Evolutionary conservation across 2,797 vertebrate species (phyloP).

Genomic region (Cuniculus paca): DNA sequence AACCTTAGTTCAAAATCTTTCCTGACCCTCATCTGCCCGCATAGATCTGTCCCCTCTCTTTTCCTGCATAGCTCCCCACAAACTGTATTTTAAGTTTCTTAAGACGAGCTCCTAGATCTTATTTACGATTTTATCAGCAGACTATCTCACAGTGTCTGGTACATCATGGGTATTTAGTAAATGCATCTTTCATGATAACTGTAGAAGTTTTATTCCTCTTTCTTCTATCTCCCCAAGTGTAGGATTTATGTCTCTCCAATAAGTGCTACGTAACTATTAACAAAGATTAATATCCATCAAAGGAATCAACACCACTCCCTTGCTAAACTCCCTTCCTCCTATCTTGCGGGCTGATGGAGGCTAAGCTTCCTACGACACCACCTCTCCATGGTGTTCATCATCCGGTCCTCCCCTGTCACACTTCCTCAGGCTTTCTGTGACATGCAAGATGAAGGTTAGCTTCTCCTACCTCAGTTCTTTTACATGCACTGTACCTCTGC

Average conservation of each 20-base stretch:
- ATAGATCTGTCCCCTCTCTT: neutral
- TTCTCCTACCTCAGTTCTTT: neutral
- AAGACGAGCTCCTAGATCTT: neutral
- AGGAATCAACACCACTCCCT: neutral
- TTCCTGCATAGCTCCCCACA: neutral
- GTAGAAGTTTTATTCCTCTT: neutral
- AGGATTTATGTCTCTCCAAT: neutral
- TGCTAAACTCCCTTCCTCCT: neutral
- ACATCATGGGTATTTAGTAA: neutral
- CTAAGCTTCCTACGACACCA: neutral
- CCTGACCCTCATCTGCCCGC: neutral
- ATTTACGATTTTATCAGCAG: neutral
- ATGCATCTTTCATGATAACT: neutral
- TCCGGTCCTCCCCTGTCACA: neutral
- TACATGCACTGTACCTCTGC: neutral
- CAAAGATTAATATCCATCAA: neutral
- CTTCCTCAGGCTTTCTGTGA: neutral
- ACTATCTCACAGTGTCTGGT: neutral
- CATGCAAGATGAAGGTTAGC: neutral
- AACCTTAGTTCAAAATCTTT: neutral
- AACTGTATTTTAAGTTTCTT: neutral
- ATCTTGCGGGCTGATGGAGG: neutral
- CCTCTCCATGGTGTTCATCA: neutral
- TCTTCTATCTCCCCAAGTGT: neutral
- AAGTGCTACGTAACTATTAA: neutral